Percentiles rank a stretch among this genome's conserved stretches.
These are phyloP conservation scores for Philaenus spumarius DNA, from an alignment of 1,140 invertebrate species.

Conservation along the genomic window DNA sequence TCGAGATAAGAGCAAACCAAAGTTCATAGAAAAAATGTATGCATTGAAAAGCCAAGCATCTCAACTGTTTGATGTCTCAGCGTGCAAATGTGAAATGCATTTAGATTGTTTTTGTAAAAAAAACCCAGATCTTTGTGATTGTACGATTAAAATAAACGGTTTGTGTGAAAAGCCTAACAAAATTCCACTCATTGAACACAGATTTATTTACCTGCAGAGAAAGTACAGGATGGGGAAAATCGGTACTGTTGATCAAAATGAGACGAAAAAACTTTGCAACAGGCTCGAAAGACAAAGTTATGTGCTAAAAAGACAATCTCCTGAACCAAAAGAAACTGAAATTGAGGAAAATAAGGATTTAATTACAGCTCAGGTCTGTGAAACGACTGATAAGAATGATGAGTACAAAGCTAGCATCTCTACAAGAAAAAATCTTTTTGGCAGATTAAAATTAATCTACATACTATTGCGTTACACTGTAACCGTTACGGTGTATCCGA, in stretches of 20 bases:
- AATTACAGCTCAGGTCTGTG: background rate
- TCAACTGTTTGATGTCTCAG: no score
- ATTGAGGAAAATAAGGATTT: background rate
- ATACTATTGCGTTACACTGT: conserved; percentile 14
- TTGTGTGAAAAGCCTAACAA: no score
- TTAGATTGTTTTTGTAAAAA: no score
- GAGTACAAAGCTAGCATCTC: background rate
- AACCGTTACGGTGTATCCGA: conserved; percentile 34
- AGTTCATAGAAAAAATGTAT: no score
- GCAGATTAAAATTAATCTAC: background rate
- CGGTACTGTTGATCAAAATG: background rate
- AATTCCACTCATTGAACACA: no score
- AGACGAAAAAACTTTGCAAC: background rate
- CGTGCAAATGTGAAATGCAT: no score
- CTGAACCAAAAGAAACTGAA: background rate
- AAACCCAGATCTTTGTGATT: no score
- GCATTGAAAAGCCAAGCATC: no score
- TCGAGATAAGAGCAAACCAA: no score
- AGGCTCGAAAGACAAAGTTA: background rate
- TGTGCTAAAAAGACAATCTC: background rate
- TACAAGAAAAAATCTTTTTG: background rate
- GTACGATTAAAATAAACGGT: no score
- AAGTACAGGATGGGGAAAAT: background rate
- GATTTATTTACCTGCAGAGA: conserved; percentile 3
- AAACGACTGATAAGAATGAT: background rate